Evolutionary conservation across 2,888 invertebrate species (phyloP).

Genomic region (Xylota sylvarum): DNA sequence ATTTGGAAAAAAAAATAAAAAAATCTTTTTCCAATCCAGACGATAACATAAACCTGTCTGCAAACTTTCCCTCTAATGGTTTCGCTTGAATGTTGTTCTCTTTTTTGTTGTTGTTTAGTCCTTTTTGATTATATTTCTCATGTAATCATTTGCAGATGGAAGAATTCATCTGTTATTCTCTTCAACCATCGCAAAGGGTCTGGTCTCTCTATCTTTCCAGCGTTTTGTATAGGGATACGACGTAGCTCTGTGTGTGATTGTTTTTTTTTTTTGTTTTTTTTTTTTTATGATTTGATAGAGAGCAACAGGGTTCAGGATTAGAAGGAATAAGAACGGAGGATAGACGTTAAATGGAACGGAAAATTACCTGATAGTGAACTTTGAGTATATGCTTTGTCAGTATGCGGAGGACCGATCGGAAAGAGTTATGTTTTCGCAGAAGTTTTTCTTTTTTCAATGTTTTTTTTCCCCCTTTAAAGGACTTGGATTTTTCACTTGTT

Average conservation of each 20-base stretch:
- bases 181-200: conserved; percentile 2
- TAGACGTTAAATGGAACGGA: conserved; percentile 35
- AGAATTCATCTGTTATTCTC: conserved; percentile 39
- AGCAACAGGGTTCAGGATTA: conserved; percentile 17
- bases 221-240: neutral
- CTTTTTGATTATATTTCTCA: conserved; percentile 31
- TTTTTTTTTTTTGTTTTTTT: neutral
- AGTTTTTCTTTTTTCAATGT: neutral
- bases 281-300: neutral
- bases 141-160: conserved; percentile 59
- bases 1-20: conserved; percentile 36
- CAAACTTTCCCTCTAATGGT: conserved; percentile 46
- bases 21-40: conserved; percentile 54
- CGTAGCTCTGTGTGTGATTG: neutral
- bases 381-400: neutral
- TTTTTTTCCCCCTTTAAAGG: neutral
- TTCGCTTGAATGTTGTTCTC: conserved; percentile 8
- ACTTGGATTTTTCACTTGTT: neutral
- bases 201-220: neutral
- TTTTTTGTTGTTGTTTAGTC: conserved; percentile 18
- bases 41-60: conserved; percentile 49
- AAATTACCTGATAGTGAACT: conserved; percentile 44
- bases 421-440: conserved; percentile 6
- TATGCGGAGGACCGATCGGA: neutral
- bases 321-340: neutral